Base-by-base conservation (phyloP, 1,140 invertebrate species). In the Caligus rogercresseyi region DNA sequence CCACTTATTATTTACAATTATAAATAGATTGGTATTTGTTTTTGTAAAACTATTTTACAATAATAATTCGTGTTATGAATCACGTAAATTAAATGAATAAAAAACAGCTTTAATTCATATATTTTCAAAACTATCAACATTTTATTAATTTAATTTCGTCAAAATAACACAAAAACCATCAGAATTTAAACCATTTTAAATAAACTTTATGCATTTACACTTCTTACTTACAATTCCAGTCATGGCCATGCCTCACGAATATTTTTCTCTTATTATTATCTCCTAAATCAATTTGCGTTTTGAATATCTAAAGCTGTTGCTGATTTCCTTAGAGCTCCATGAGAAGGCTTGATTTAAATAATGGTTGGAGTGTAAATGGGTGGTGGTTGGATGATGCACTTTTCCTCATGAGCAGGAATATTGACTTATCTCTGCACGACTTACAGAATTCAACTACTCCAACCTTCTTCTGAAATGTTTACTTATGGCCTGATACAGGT, bases 21-120 rank as follows among this genome's bases (percentile, higher is more conserved):
- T n/a, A n/a, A n/a, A n/a, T n/a, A n/a, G n/a, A n/a, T n/a, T n/a
- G n/a, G n/a, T n/a, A n/a, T n/a, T n/a, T n/a, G n/a, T n/a, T n/a
- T n/a, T n/a, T n/a, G n/a, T n/a, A n/a, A n/a, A n/a, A n/a, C n/a
- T n/a, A n/a, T n/a, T n/a, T n/a, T n/a, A n/a, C n/a, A 43, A 7
- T 43, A 43, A 43, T 11, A 43, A 43, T 7, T 7, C 31, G 31
- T 43, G n/a, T 7, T 11, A 43, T 43, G 31, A 43, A 11, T 43
- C n/a, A n/a, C n/a, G n/a, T n/a, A n/a, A n/a, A n/a, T 43, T 43
- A 43, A 43, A 43, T 43, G n/a, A 43, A 43, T 43, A 43, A n/a
- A n/a, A n/a, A n/a, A n/a, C n/a, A n/a, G n/a, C n/a, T n/a, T n/a
- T n/a, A n/a, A n/a, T 43, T 11, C 31, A 43, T 43, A 43, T 43